Evolutionary conservation across 1,140 invertebrate genomes (phyloP), one percentile per base, ranked within the genome.

Genomic region (Semibalanus balanoides): DNA sequence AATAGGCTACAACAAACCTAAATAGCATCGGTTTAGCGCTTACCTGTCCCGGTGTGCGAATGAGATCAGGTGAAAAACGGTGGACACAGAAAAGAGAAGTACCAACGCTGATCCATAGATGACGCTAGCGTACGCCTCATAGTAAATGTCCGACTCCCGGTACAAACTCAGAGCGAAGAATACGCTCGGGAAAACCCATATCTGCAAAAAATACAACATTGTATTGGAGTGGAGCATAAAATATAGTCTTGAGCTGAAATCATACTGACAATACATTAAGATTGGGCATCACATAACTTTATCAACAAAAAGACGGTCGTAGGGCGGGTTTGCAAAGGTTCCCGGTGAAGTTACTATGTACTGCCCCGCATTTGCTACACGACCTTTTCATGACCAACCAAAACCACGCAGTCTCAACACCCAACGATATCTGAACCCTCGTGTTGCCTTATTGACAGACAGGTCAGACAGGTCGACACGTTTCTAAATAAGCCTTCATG

Each of bases 31-130:
- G 17, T 40, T 17, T 40, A 40, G 11, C 40, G 64, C 76, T 78
- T 78, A 86, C 84, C 80, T 83, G 75, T 81, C 83, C 74, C 80
- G 81, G 75, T 82, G 84, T 28, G 80, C 80, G 80, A 91, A 96
- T 82, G 92, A 95, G 25, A 94, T 88, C 69, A 90, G 90, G 83
- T 97, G 95, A 86, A 96, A 97, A 81, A 90, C 88, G 29, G 93
- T 95, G n/a, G 94, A 96, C 14, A 95, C 87, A 29, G 88, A 89
- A 84, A 97, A 97, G 35, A 97, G 88, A 74, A 93, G 88, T 51
- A 95, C 89, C 0, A 96, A 86, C 22, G 93, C 92, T 30, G 88
- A 85, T 9, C 95, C 95, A 84, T 96, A 97, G 43, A 97, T 88
- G 76, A 91, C 85, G 30, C 93, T 91, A 0, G 92, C 92, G 74